Base-by-base conservation (phyloP, 2,113 vertebrate genomes). In the Manacus vitellinus region DNA sequence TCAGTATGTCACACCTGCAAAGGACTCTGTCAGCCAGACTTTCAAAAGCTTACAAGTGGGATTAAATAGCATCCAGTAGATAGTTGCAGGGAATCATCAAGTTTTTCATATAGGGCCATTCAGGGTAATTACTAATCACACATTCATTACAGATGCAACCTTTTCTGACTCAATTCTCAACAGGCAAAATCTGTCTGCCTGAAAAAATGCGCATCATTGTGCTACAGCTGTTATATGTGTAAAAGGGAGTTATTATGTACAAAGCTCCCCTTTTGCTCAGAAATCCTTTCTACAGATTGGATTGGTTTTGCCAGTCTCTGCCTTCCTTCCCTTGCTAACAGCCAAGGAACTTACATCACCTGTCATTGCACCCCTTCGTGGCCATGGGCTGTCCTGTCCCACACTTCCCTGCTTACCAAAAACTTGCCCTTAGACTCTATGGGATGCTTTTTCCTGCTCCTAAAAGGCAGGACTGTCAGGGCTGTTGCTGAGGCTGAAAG, bases 41-140 rank as follows among this genome's bases (percentile, higher is more conserved):
- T 92, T 71, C 61, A 78, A 65, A 82, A 89, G 61, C 84, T 83
- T 65, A 14, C 43, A 87, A 89, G 47, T 41, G 56, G 76, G 44
- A 95, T 92, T 95, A 85, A 91, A 74, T 9, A 86, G 68, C 80
- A 84, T 61, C 89, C 43, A 63, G 33, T 2, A 85, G 65, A 92
- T 3, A 75, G 73, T 59, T 81, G 73, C 0, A 5, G 2, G 67
- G 67, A 91, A 92, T 92, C 95, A 94, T 83, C 65, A 77, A 86
- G 59, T 86, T 86, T 73, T 92, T 81, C 91, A 84, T 52, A 52
- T 80, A 81, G 44, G 80, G 73, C 68, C 61, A 81, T 91, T 92
- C 89, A 87, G 89, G 86, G 80, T 92, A 94, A 94, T 94, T 89
- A 72, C 91, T 91, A 63, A 95, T 94, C 93, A 89, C 68, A 77